phyloP scores from a whole-genome alignment of 2,797 vertebrate species.

The Numenius phaeopus region DNA sequence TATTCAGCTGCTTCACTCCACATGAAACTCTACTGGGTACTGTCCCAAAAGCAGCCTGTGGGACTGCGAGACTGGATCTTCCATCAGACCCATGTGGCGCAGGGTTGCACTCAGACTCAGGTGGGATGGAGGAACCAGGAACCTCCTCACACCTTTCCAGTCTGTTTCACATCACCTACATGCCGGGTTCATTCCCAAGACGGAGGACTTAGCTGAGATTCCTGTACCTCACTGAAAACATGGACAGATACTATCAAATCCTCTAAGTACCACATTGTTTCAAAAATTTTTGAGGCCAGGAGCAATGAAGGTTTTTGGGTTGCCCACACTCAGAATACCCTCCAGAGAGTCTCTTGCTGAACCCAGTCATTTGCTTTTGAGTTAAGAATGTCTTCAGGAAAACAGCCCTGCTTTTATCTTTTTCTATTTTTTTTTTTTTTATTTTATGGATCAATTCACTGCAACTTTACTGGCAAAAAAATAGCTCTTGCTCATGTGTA shows the following conservation, averaged over 20 bases:
- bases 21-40: rapidly evolving
- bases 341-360: neutral
- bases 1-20: neutral
- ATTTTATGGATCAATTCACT: slow-evolving; percentile 14
- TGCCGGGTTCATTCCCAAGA: neutral
- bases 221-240: neutral
- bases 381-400: neutral
- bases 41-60: neutral
- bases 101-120: neutral
- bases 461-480: neutral
- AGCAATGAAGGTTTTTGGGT: neutral
- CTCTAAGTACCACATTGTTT: neutral
- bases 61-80: neutral
- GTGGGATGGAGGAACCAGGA: neutral
- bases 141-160: neutral
- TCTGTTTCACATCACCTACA: neutral
- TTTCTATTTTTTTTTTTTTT: neutral
- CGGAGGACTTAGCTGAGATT: neutral
- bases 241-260: neutral
- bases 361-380: neutral
- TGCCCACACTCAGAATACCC: neutral
- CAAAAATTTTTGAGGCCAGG: neutral
- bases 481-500: neutral
- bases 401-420: neutral
- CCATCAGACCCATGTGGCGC: rapidly evolving